Conservation (phyloP, 1,140 invertebrate genomes). For the Reticulitermes speratus region DNA sequence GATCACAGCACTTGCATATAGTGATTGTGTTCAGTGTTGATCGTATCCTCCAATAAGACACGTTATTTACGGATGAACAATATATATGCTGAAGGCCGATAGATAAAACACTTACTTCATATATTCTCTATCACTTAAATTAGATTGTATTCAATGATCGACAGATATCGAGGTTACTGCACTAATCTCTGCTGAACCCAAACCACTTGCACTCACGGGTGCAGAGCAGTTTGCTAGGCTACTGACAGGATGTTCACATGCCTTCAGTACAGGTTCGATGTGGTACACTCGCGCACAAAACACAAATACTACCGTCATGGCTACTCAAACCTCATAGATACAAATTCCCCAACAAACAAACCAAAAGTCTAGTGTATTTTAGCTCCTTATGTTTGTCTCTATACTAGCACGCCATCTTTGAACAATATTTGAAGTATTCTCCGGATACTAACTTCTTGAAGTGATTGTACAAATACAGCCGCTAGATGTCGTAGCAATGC, state of each 20-base stretch:
- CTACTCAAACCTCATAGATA: not conserved
- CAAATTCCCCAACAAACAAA: not conserved
- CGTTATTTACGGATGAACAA: not conserved
- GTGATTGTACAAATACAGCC: not conserved
- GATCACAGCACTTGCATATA: not conserved
- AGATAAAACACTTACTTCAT: not conserved
- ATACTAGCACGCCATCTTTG: no score
- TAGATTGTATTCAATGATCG: slow-evolving; percentile 8
- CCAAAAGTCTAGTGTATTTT: not conserved
- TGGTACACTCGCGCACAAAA: not conserved
- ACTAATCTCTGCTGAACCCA: not conserved
- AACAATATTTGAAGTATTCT: no score
- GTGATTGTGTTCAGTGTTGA: not conserved
- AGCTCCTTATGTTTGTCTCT: not conserved
- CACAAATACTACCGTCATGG: not conserved
- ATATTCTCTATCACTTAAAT: not conserved
- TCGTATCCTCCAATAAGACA: not conserved
- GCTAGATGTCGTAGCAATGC: slow-evolving; percentile 4
- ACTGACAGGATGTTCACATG: slow-evolving; percentile 10
- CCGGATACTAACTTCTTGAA: not conserved
- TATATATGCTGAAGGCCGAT: not conserved
- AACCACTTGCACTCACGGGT: slow-evolving; percentile 34
- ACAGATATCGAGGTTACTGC: not conserved
- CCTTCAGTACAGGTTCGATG: no score
- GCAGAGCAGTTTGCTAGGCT: slow-evolving; percentile 29